Percentiles rank a stretch among this genome's conserved stretches.
phyloP scores from a whole-genome alignment of 1,140 invertebrate genomes.

The Solen grandis region DNA sequence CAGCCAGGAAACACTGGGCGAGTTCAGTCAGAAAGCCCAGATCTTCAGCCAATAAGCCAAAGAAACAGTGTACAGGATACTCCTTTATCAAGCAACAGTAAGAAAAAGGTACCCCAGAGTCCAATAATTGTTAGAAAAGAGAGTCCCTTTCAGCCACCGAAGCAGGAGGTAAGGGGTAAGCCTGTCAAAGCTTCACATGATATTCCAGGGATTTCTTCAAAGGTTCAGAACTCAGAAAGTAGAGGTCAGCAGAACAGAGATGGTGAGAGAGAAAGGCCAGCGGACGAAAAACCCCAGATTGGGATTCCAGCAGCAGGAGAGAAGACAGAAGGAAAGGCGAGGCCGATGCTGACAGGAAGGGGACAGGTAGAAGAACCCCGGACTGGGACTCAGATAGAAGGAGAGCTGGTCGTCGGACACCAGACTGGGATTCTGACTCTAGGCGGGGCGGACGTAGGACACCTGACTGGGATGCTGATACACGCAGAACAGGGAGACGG shows the following conservation, averaged over 20 bases:
- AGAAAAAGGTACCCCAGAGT: constrained; percentile 50
- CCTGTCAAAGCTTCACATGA: constrained; percentile 41
- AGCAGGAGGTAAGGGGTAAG: constrained; percentile 12
- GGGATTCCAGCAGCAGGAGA: background rate
- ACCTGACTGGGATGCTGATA: constrained; percentile 1
- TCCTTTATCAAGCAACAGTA: constrained; percentile 8
- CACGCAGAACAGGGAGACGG: background rate
- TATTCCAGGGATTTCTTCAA: constrained; percentile 18
- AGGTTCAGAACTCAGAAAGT: constrained; percentile 6
- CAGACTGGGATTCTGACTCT: constrained; percentile 27
- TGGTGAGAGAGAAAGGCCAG: background rate
- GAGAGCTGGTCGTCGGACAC: constrained; percentile 21
- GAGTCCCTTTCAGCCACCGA: constrained; percentile 66
- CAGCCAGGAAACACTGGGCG: background rate
- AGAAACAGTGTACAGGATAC: constrained; percentile 30
- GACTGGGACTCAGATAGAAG: background rate
- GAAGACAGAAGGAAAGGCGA: background rate
- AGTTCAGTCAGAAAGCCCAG: background rate
- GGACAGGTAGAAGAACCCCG: background rate
- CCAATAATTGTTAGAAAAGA: constrained; percentile 67
- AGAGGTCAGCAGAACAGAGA: background rate
- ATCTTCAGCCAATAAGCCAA: constrained; percentile 15
- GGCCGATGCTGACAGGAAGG: background rate
- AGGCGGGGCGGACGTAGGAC: background rate
- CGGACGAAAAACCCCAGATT: constrained; percentile 21